Evolutionary conservation across 2,888 invertebrate species (phyloP).

Genomic region (Drosophila pseudotalamancana): DNA sequence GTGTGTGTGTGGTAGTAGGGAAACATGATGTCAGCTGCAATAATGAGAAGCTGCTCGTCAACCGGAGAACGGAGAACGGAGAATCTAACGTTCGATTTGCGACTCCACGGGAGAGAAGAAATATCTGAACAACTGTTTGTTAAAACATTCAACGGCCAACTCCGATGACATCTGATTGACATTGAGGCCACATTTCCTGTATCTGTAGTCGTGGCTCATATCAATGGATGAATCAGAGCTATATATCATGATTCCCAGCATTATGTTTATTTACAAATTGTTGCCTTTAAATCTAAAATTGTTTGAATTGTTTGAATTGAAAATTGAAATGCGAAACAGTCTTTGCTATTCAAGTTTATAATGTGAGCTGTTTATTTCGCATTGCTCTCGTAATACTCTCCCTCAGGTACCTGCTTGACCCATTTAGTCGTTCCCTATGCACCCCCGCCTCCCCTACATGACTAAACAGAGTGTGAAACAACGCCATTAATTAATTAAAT

Average conservation of each 20-base stretch:
- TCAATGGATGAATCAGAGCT: constrained; percentile 4
- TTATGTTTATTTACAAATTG: constrained; percentile 1
- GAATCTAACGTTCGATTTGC: constrained; percentile 28
- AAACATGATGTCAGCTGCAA: constrained; percentile 55
- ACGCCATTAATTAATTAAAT: constrained; percentile 76
- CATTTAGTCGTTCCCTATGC: constrained; percentile 30
- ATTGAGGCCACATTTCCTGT: constrained; percentile 65
- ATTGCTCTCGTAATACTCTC: not conserved
- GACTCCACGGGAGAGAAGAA: constrained; percentile 2
- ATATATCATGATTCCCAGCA: not conserved
- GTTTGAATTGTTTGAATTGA: not conserved
- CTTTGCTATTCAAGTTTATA: not conserved
- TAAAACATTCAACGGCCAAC: constrained; percentile 31
- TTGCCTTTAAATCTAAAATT: not conserved
- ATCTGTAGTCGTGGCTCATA: constrained; percentile 26
- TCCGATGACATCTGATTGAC: constrained; percentile 70
- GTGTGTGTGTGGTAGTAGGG: constrained; percentile 12
- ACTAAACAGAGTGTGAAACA: constrained; percentile 29
- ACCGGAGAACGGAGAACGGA: constrained; percentile 21
- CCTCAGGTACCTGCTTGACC: constrained; percentile 26
- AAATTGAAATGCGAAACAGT: too few species aligned
- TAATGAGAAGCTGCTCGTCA: constrained; percentile 59
- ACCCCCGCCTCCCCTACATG: constrained; percentile 1
- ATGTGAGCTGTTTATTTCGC: not conserved
- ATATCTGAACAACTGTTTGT: constrained; percentile 31